phyloP scores from a whole-genome alignment of 2,797 vertebrate genomes.

The Clarias pachynema region DNA sequence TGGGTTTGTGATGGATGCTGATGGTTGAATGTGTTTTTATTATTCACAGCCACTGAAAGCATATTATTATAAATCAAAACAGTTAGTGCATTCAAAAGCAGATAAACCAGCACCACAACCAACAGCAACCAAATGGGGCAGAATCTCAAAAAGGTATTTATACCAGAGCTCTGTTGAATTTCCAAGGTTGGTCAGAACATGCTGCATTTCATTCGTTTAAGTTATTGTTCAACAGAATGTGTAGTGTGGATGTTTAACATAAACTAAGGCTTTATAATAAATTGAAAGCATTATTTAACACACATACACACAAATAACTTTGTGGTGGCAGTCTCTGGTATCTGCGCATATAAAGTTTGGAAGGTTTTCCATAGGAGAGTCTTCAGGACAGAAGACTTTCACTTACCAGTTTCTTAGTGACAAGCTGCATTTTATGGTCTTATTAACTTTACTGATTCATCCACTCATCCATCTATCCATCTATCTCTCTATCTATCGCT shows the following conservation, averaged over 20 bases:
- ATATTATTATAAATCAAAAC: conserved; percentile 5
- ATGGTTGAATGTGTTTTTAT: neutral
- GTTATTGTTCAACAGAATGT: neutral
- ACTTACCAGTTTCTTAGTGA: neutral
- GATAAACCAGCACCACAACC: neutral
- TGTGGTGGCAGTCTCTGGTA: neutral
- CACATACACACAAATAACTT: too few species aligned
- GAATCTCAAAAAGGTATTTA: neutral
- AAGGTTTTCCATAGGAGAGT: neutral
- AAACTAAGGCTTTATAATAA: neutral
- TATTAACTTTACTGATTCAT: neutral
- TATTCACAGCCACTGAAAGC: neutral
- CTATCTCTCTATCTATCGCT: too few species aligned
- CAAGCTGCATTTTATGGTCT: neutral
- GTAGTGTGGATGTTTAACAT: neutral
- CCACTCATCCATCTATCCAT: too few species aligned
- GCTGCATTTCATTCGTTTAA: neutral
- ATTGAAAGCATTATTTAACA: neutral
- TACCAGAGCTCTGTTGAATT: neutral
- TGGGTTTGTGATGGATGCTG: neutral
- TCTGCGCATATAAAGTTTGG: neutral
- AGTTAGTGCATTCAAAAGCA: neutral
- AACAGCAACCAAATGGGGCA: neutral
- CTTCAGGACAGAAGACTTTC: neutral
- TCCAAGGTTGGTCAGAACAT: neutral